A percentile compares a stretch with the other conserved stretches of the same genome.
Conservation (phyloP, 2,888 invertebrate genomes). For the Teinopalpus imperialis region DNA sequence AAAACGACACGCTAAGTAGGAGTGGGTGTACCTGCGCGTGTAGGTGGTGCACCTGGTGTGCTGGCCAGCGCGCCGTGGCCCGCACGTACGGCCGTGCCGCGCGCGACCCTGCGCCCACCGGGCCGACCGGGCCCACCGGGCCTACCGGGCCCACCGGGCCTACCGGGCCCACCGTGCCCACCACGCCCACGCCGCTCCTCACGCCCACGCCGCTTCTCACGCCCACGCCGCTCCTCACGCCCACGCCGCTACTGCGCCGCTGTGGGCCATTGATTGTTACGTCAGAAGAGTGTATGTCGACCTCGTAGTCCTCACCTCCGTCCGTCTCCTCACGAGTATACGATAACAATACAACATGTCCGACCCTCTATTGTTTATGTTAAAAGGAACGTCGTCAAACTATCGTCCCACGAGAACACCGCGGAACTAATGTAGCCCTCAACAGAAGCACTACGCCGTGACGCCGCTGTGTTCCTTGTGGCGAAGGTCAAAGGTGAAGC, state of each 20-base stretch:
- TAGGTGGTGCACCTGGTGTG: conserved; percentile 85
- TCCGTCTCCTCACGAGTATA: too few relatives aligned
- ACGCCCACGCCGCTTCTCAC: conserved; percentile 49
- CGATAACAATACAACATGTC: too few relatives aligned
- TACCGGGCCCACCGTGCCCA: conserved; percentile 36
- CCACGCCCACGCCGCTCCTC: conserved; percentile 50
- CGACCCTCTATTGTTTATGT: too few relatives aligned
- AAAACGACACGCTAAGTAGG: too few relatives aligned
- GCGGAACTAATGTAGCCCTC: too few relatives aligned
- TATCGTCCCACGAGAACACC: too few relatives aligned
- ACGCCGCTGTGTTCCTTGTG: too few relatives aligned
- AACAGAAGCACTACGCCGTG: too few relatives aligned
- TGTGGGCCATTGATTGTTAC: background rate
- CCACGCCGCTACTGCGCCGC: conserved; percentile 45
- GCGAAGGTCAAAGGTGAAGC: too few relatives aligned
- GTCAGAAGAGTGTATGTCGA: too few relatives aligned
- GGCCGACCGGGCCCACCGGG: conserved; percentile 45
- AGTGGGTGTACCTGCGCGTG: conserved; percentile 80
- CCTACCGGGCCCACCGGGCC: conserved; percentile 38
- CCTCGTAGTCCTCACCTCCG: too few relatives aligned
- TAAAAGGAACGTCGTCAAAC: too few relatives aligned
- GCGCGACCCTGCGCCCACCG: conserved; percentile 45
- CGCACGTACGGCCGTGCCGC: conserved; percentile 69
- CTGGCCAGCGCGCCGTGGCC: conserved; percentile 88
- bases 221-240: conserved; percentile 49